Conservation (phyloP, 2,888 invertebrate species). For the Rutpela maculata region DNA sequence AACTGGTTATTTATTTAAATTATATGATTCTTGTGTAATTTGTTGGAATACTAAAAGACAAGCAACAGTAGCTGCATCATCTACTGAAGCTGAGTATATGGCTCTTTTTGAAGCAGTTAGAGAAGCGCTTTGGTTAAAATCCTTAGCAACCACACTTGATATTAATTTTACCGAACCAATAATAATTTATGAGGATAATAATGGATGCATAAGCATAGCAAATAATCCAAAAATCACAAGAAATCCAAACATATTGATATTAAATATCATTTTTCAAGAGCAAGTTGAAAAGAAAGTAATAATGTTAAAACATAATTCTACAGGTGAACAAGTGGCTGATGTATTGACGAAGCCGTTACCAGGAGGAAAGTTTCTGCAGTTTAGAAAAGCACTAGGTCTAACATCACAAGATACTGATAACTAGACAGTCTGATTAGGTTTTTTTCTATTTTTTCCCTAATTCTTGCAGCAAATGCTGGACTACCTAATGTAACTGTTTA, state of each 20-base stretch:
- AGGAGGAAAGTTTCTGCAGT: background rate
- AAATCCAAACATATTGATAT: no score
- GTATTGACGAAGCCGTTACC: conserved; percentile 1
- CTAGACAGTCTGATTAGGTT: conserved; percentile 19
- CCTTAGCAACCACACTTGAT: conserved; percentile 35
- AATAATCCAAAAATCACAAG: conserved; percentile 61
- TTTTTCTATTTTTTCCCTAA: conserved; percentile 8
- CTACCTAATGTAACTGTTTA: background rate
- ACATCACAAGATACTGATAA: background rate
- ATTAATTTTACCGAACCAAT: conserved; percentile 53
- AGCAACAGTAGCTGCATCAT: conserved; percentile 62
- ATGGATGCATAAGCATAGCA: no score
- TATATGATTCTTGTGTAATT: conserved; percentile 59
- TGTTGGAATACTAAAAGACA: conserved; percentile 52
- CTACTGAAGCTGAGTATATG: no score
- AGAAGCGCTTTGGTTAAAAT: no score
- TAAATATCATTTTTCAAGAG: conserved; percentile 62
- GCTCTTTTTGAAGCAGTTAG: conserved; percentile 59
- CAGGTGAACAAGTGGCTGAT: conserved; percentile 31
- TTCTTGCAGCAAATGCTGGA: conserved; percentile 21
- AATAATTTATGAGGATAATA: conserved; percentile 64
- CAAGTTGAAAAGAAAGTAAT: conserved; percentile 61
- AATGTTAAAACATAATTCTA: conserved; percentile 35
- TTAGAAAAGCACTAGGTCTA: background rate
- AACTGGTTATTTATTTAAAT: conserved; percentile 57